Percentiles rank a stretch among this genome's conserved stretches.
phyloP scores from a whole-genome alignment of 2,888 invertebrate species.

The Papilio elwesi region DNA sequence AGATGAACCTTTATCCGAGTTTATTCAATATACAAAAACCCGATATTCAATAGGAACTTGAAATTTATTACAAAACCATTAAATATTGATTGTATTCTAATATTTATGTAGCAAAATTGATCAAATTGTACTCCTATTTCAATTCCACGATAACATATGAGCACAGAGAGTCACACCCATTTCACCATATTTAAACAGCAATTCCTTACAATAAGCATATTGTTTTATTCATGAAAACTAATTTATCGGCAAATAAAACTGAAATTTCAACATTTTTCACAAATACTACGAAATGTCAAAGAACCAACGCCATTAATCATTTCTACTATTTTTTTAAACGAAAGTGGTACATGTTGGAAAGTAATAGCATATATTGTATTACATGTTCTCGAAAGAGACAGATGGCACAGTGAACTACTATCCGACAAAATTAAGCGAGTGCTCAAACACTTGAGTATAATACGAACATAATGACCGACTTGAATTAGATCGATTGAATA shows the following conservation, averaged over 20 bases:
- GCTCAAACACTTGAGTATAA: constrained; percentile 25
- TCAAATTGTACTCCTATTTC: constrained; percentile 23
- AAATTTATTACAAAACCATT: constrained; percentile 36
- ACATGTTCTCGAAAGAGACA: constrained; percentile 52
- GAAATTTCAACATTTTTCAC: constrained; percentile 59
- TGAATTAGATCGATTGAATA: constrained; percentile 47
- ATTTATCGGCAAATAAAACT: constrained; percentile 53
- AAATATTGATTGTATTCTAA: constrained; percentile 22
- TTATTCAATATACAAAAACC: not conserved
- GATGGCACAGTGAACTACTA: constrained; percentile 48
- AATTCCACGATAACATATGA: constrained; percentile 41
- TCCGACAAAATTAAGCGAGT: constrained; percentile 53
- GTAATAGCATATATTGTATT: constrained; percentile 50
- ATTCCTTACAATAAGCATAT: constrained; percentile 49
- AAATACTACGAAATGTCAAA: constrained; percentile 67
- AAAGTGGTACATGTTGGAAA: constrained; percentile 52
- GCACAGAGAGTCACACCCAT: constrained; percentile 42
- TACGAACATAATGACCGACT: constrained; percentile 6
- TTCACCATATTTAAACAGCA: constrained; percentile 38
- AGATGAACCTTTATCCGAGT: not conserved
- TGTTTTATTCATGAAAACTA: constrained; percentile 66
- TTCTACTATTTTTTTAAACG: constrained; percentile 56
- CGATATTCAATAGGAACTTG: constrained; percentile 35
- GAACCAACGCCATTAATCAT: constrained; percentile 69
- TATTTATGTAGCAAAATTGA: constrained; percentile 24